Conservation (phyloP, 2,113 vertebrate species). For the Pelecanoides urinatrix region DNA sequence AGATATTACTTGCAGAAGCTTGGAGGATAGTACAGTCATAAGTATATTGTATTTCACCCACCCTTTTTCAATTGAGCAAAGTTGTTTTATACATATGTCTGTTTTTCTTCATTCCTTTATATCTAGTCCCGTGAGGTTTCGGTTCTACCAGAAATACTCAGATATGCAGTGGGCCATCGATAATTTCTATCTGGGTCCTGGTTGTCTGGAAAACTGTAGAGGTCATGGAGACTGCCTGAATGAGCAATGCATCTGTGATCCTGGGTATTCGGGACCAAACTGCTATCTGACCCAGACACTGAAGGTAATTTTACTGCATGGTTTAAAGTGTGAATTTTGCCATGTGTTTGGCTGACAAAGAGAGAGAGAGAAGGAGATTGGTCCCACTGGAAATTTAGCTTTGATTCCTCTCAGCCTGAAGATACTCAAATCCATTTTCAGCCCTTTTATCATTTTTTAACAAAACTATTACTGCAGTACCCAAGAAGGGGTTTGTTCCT, state of each 20-base stretch:
- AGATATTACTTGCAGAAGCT: not conserved
- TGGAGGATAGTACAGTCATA: not conserved
- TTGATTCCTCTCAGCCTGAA: not conserved
- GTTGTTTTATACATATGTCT: not conserved
- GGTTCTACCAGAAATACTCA: conserved; percentile 96
- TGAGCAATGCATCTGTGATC: conserved; percentile 92
- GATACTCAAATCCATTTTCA: not conserved
- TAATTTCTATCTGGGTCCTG: conserved; percentile 96
- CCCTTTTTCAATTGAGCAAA: not conserved
- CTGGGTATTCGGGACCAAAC: conserved; percentile 89
- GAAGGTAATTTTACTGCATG: conserved; percentile 78
- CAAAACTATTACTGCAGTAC: not conserved
- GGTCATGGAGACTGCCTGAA: conserved; percentile 96
- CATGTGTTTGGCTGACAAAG: not conserved
- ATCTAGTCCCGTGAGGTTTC: conserved; percentile 88
- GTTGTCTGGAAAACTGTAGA: conserved; percentile 88
- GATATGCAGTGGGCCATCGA: conserved; percentile 95
- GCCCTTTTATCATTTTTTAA: not conserved
- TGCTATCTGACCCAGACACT: conserved; percentile 88
- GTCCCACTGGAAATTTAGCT: not conserved
- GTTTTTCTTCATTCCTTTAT: conserved; percentile 26
- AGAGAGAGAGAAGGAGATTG: not conserved
- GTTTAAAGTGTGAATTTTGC: not conserved
- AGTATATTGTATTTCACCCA: not conserved
- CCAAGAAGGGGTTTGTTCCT: not conserved